Base-by-base conservation (phyloP, 2,113 vertebrate species). In the Limnothrissa miodon region DNA sequence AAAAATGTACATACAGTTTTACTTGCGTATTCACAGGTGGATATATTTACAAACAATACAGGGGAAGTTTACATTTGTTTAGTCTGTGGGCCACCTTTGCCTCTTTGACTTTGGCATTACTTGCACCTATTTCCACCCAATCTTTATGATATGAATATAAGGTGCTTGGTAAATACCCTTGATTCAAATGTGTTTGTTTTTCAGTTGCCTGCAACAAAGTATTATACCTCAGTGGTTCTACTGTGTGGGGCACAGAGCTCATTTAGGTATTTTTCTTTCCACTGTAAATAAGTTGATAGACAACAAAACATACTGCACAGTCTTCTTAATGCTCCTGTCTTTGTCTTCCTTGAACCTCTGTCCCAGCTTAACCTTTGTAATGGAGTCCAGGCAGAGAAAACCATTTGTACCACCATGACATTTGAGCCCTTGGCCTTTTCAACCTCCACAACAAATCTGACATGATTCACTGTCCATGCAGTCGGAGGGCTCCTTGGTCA, bases 11-110 rank as follows among this genome's bases (percentile, higher is more conserved):
- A 74, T 36, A 74, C 25, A 11, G 29, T 74, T 74, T 33, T 74
- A 33, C 66, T 39, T 13, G 11, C 66, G 36, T 2, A 17, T 29
- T 74, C 36, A 15, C 25, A 74, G 9, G 29, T 36, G 10, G 13
- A 66, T 66, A 9, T 33, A 66, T 66, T 66, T 33, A 66, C 59
- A 66, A 74, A 39, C 29, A 74, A 33, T 74, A 74, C 66, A 74
- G 36, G 15, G 29, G 4, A 66, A 9, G 66, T 74, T 74, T 11
- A 13, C 59, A 39, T 36, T 29, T 74, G 15, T 4, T 36, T 13
- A 74, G 66, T 74, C 13, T 74, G 25, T 74, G 13, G 17, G 29
- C 13, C 13, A 13, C 13, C n/a, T n/a, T n/a, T n/a, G 13, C 15
- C 51, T 23, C 51, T 1, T 23, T 56, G 66, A 13, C 66, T 13